Evolutionary conservation across 2,113 vertebrate species (phyloP).

Genomic region (Leucosticte australis): DNA sequence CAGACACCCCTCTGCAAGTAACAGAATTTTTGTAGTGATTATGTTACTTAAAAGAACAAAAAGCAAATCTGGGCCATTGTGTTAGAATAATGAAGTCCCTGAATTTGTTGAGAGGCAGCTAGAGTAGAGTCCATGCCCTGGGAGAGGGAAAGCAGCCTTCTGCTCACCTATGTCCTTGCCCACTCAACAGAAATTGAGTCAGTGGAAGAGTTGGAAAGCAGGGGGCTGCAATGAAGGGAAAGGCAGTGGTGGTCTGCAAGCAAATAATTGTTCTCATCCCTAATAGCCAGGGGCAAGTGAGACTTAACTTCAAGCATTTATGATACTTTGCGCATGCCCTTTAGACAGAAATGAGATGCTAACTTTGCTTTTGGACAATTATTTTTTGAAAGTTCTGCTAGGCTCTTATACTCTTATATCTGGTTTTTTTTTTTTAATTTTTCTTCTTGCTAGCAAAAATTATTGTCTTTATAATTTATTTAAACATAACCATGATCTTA

Average conservation of each 20-base stretch:
- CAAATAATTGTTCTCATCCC: neutral
- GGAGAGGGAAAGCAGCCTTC: neutral
- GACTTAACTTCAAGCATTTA: neutral
- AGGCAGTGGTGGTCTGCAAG: neutral
- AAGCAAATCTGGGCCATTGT: rapidly evolving
- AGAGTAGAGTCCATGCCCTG: rapidly evolving
- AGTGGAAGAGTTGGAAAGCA: rapidly evolving
- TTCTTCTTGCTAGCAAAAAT: neutral
- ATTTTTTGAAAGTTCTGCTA: neutral
- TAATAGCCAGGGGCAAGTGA: neutral
- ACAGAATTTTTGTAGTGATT: neutral
- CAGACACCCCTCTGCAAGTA: neutral
- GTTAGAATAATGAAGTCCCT: neutral
- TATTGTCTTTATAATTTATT: neutral
- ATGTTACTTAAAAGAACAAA: neutral
- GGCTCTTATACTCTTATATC: neutral
- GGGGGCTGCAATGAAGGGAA: neutral
- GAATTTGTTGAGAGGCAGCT: neutral
- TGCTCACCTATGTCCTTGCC: neutral
- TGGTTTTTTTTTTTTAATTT: neutral
- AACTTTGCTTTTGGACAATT: neutral
- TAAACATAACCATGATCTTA: neutral
- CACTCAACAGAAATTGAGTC: neutral
- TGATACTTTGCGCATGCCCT: neutral
- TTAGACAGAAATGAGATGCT: neutral